phyloP scores from a whole-genome alignment of 2,888 invertebrate genomes.

The Nemoura dubitans region DNA sequence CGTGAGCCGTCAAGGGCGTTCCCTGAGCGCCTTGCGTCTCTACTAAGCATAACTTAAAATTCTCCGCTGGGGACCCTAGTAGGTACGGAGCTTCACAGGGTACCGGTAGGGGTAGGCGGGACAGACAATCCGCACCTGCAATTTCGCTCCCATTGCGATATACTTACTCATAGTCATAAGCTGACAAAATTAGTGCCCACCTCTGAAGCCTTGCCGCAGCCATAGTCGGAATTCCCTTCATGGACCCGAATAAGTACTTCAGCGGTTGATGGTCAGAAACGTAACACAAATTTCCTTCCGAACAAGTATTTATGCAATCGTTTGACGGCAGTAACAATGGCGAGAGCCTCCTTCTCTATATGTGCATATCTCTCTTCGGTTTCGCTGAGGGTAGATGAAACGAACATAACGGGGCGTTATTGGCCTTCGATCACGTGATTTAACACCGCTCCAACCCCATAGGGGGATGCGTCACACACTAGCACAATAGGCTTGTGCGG shows the following conservation, averaged over 20 bases:
- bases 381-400: background rate
- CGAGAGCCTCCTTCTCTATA: background rate
- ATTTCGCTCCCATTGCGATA: background rate
- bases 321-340: background rate
- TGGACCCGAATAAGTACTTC: background rate
- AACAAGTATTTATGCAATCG: background rate
- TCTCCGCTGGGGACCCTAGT: background rate
- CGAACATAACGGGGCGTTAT: conserved; percentile 22
- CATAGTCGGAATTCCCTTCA: background rate
- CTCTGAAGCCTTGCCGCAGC: background rate
- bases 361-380: conserved; percentile 23
- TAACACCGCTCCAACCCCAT: no score
- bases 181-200: background rate
- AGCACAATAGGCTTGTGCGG: conserved; percentile 8
- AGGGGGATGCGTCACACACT: conserved; percentile 17
- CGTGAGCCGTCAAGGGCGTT: background rate
- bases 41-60: background rate
- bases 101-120: background rate
- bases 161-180: background rate
- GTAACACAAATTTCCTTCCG: background rate
- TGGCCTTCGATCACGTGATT: conserved; percentile 4
- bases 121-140: background rate
- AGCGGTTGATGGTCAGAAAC: conserved; percentile 14
- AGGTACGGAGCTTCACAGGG: no score
- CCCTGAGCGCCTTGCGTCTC: background rate